Evolutionary conservation across 1,140 invertebrate genomes (phyloP), one percentile per base, ranked within the genome.

Genomic region (Tetramorium alpestre): DNA sequence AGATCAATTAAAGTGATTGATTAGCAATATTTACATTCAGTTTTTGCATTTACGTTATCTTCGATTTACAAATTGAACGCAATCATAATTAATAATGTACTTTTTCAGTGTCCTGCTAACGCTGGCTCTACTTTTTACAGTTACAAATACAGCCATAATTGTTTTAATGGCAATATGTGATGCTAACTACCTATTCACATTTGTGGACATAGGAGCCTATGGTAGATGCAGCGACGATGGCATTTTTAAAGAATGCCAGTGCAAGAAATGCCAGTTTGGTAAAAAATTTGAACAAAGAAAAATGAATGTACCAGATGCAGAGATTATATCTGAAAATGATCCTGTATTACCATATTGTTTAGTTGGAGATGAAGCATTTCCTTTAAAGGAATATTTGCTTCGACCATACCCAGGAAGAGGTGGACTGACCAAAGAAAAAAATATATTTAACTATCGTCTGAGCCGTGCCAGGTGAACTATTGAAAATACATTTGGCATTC

Each of bases 311-410:
- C 67, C 41, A 70, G 1, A 73, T 56, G 18, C 70, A 56, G 28
- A 56, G 7, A 6, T 3, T 56, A 22, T 73, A 38, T 73, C 8
- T n/a, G 67, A 54, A 38, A 73, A 73, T 73, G 49, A 51, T 33
- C 47, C 69, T 3, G 38, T 6, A 73, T 25, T 89, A 10, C 89
- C 85, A 44, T 92, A 88, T 90, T 89, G 90, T 8, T 89, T 93
- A 33, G 56, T 93, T 69, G 92, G 75, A 41, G 91, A 93, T 87
- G 88, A 91, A 67, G 90, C 89, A 60, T 73, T 73, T 2, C 49
- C 70, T 56, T 73, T 73, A 22, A 73, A 38, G 10, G 70, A 73
- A 38, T 73, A 54, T 38, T 54, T 54, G 18, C 7, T 73, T 38
- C 49, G 47, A 54, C 25, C 47, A 33, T 73, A 73, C 5, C 25